Evolutionary conservation across 2,888 invertebrate species (phyloP).

Genomic region (Melolontha melolontha): DNA sequence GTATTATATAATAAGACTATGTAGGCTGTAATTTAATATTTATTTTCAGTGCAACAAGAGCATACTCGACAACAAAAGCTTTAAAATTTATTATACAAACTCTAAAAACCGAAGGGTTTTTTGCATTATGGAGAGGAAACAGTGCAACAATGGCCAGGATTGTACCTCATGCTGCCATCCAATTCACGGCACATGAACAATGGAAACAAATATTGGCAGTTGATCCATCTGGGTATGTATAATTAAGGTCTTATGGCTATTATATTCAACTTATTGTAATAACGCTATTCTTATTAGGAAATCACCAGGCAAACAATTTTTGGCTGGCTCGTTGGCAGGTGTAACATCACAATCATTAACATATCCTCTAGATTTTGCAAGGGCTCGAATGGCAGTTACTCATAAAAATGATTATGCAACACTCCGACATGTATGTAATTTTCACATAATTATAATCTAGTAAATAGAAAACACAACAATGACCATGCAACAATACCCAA

Average conservation of each 20-base stretch:
- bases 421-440: slow-evolving; percentile 67
- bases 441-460: not conserved
- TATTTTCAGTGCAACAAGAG: slow-evolving; percentile 69
- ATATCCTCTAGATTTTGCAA: slow-evolving; percentile 95
- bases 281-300: slow-evolving; percentile 52
- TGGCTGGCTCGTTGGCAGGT: slow-evolving; percentile 96
- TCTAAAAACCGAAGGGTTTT: slow-evolving; percentile 81
- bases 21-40: slow-evolving; percentile 22
- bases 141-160: slow-evolving; percentile 98
- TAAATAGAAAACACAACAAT: too few species aligned
- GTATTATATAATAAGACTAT: not conserved
- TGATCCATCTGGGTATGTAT: slow-evolving; percentile 71
- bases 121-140: slow-evolving; percentile 96
- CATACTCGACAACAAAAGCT: slow-evolving; percentile 81
- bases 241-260: slow-evolving; percentile 21
- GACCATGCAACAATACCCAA: too few species aligned
- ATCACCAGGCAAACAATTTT: slow-evolving; percentile 72
- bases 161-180: slow-evolving; percentile 96
- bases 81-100: slow-evolving; percentile 75
- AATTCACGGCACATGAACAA: slow-evolving; percentile 98
- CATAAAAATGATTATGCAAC: slow-evolving; percentile 78
- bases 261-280: not conserved
- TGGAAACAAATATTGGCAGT: slow-evolving; percentile 86
- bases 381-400: slow-evolving; percentile 98
- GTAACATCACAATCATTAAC: slow-evolving; percentile 94